Evolutionary conservation across 37 sponge, comb jelly and placozoan genomes (phyloP), one percentile per base, ranked within the genome.

Genomic region (Dysidea cf. avara): DNA sequence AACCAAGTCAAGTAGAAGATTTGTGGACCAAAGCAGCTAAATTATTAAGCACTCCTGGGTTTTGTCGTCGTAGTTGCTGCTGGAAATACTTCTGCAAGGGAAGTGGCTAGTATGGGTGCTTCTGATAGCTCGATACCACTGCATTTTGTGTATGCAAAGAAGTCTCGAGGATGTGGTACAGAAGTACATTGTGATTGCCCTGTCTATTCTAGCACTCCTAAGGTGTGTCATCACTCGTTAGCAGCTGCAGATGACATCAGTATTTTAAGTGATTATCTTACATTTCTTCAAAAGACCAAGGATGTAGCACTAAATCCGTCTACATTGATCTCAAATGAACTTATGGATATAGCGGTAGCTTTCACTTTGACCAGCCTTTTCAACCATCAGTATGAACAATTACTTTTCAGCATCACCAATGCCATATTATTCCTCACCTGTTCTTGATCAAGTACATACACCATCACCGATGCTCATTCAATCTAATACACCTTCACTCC

Each of bases 171-270:
- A 3, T n/a, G n/a, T n/a, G 61, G 61, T 21, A 60, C 3, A 25
- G 61, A 28, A 24, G 30, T 60, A 17, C 61, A 60, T 2, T 60
- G 61, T 24, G 33, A 32, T 32, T 60, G 61, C 33, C 33, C 33
- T 60, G 61, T 60, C 26, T 60, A 60, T 3, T 33, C 30, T n/a
- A 60, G 61, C 3, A 60, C 32, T 26, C 61, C 61, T 25, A 60
- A 7, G 32, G 2, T 60, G 28, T 60, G 61, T 24, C 61, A 60
- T 16, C 29, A 60, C 3, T 60, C 32, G 17, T 1, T 60, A 25
- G 61, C 61, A 60, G 61, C 61, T 33, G 61, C 61, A 33, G 61
- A 60, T 17, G 61, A 60, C 61, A 60, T 60, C 26, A 32, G 29
- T 17, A 25, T 60, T 28, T 24, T 60, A 32, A 32, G 30, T 25